These are phyloP conservation scores for Hypena proboscidalis DNA, from an alignment of 2,888 invertebrate species.

Conservation along the genomic window DNA sequence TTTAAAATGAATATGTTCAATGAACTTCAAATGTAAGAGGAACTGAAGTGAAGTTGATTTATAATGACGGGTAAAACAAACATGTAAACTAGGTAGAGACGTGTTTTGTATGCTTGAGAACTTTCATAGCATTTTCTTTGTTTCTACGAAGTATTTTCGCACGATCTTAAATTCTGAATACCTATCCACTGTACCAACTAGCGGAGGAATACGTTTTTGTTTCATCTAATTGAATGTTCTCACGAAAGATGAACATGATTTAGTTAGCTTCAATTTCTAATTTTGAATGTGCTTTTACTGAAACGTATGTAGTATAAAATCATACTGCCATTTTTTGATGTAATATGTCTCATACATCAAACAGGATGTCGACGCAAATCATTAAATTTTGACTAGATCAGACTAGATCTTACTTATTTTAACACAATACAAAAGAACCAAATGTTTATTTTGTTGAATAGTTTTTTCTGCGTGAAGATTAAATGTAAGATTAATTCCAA, in stretches of 20 bases:
- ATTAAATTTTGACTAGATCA: too few species aligned
- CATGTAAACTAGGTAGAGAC: slow-evolving; percentile 26
- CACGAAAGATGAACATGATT: slow-evolving; percentile 50
- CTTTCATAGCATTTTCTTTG: slow-evolving; percentile 25
- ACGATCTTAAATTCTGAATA: slow-evolving; percentile 62
- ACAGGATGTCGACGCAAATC: too few species aligned
- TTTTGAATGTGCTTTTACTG: slow-evolving; percentile 19
- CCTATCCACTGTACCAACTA: slow-evolving; percentile 54
- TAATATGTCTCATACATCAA: too few species aligned
- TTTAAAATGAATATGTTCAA: neutral
- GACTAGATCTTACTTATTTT: too few species aligned
- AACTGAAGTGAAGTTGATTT: slow-evolving; percentile 2
- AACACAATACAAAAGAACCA: too few species aligned
- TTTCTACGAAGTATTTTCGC: slow-evolving; percentile 53
- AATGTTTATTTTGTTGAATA: too few species aligned
- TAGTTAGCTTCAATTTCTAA: slow-evolving; percentile 40
- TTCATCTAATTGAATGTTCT: slow-evolving; percentile 53
- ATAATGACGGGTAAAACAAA: slow-evolving; percentile 1
- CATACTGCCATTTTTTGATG: too few species aligned
- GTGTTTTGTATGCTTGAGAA: slow-evolving; percentile 29
- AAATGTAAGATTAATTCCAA: too few species aligned
- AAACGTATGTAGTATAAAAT: neutral
- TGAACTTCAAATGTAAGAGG: neutral
- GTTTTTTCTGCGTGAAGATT: too few species aligned
- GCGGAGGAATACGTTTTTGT: slow-evolving; percentile 52